phyloP scores from a whole-genome alignment of 2,888 invertebrate genomes.

The Ennomos fuscantarius region DNA sequence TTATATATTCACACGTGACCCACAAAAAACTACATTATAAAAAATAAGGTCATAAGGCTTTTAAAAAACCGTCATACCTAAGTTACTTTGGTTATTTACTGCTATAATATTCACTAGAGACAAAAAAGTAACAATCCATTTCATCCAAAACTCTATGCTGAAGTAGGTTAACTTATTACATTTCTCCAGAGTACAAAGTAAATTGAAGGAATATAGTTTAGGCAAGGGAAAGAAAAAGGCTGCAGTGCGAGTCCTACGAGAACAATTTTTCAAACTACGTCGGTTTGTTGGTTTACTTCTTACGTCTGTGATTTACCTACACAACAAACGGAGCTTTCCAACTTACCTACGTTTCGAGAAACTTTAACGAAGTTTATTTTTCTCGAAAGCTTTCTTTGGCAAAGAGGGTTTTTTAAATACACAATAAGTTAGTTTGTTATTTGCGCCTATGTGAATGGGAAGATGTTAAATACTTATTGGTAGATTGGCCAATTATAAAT shows the following conservation, averaged over 20 bases:
- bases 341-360: slow-evolving; percentile 38
- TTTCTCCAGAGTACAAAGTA: slow-evolving; percentile 57
- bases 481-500: background rate
- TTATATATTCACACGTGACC: too few relatives aligned
- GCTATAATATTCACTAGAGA: background rate
- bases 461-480: background rate
- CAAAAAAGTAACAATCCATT: slow-evolving; percentile 10
- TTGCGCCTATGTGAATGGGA: background rate
- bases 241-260: slow-evolving; percentile 62
- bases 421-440: slow-evolving; percentile 24
- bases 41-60: too few relatives aligned
- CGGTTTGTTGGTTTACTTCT: slow-evolving; percentile 63
- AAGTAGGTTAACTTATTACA: slow-evolving; percentile 48
- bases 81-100: too few relatives aligned
- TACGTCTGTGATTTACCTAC: slow-evolving; percentile 68
- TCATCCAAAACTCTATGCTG: slow-evolving; percentile 26
- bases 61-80: too few relatives aligned
- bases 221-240: slow-evolving; percentile 61
- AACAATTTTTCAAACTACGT: slow-evolving; percentile 75
- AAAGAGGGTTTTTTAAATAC: slow-evolving; percentile 25
- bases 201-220: slow-evolving; percentile 69
- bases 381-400: slow-evolving; percentile 21
- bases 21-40: too few relatives aligned
- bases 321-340: slow-evolving; percentile 38
- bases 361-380: slow-evolving; percentile 34